A percentile compares a stretch with the other conserved stretches of the same genome.
Evolutionary conservation across 2,113 vertebrate genomes (phyloP).

Genomic region (Herpailurus yagouaroundi): DNA sequence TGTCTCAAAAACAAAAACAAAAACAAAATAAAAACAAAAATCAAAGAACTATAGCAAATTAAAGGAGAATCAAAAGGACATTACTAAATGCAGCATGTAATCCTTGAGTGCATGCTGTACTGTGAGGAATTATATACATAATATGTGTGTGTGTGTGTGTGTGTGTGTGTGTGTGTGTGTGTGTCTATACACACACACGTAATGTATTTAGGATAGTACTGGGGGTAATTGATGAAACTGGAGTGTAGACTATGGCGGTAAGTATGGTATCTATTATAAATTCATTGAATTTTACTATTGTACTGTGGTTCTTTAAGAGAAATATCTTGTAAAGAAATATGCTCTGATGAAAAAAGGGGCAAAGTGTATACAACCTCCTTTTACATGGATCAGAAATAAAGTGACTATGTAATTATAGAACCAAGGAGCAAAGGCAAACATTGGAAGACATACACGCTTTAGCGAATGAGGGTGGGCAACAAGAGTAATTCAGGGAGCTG

Average conservation of each 20-base stretch:
- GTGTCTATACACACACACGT: too few relatives aligned
- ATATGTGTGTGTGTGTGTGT: too few relatives aligned
- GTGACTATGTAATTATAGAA: not conserved
- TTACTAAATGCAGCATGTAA: not conserved
- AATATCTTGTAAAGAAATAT: not conserved
- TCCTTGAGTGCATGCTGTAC: not conserved
- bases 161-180: too few relatives aligned
- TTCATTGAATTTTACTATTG: not conserved
- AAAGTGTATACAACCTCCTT: not conserved
- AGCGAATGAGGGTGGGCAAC: not conserved
- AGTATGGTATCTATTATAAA: not conserved
- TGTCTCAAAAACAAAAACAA: not conserved
- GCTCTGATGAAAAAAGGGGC: not conserved
- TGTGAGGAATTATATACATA: not conserved
- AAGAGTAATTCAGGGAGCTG: not conserved
- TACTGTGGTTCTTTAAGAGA: not conserved
- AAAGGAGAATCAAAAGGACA: not conserved
- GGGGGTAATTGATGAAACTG: not conserved
- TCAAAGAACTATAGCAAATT: not conserved
- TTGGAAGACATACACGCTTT: not conserved
- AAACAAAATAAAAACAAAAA: not conserved
- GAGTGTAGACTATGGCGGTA: not conserved
- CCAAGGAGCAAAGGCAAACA: not conserved
- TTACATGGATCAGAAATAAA: not conserved
- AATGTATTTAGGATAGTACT: not conserved